Percentiles rank a stretch among this genome's conserved stretches.
These are phyloP conservation scores for Euzetes globulus DNA, from an alignment of 2,888 invertebrate genomes.

Conservation along the genomic window DNA sequence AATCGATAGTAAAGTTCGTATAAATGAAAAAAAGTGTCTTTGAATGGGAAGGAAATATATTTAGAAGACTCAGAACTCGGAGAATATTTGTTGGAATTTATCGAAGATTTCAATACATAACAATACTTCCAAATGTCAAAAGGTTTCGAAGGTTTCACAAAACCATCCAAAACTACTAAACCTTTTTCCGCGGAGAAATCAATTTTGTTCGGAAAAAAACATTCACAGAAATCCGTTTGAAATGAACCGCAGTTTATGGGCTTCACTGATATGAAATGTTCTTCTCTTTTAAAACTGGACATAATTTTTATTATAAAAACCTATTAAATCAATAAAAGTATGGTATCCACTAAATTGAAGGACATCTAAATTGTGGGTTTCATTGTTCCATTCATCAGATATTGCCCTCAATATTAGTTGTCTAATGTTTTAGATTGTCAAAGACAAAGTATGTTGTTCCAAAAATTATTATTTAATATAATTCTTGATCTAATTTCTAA, in stretches of 20 bases:
- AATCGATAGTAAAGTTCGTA: too few relatives aligned
- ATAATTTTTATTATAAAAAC: background rate
- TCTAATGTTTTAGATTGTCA: too few relatives aligned
- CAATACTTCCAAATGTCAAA: background rate
- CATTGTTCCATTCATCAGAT: too few relatives aligned
- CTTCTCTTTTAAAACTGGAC: background rate
- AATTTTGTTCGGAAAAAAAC: background rate
- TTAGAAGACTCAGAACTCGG: too few relatives aligned
- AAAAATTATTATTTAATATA: too few relatives aligned
- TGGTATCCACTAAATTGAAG: background rate
- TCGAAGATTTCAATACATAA: background rate
- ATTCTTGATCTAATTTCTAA: too few relatives aligned
- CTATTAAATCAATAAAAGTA: background rate
- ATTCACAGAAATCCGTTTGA: background rate
- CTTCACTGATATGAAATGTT: background rate
- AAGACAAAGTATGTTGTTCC: too few relatives aligned
- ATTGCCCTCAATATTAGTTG: too few relatives aligned
- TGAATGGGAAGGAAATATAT: too few relatives aligned
- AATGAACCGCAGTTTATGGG: background rate
- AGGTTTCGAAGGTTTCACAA: background rate
- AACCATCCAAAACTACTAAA: background rate
- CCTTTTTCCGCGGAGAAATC: conserved; percentile 14
- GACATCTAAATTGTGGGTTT: too few relatives aligned
- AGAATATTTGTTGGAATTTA: too few relatives aligned
- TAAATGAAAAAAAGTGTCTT: too few relatives aligned